Base-by-base conservation (phyloP, 2,888 invertebrate species). In the Aelia acuminata region DNA sequence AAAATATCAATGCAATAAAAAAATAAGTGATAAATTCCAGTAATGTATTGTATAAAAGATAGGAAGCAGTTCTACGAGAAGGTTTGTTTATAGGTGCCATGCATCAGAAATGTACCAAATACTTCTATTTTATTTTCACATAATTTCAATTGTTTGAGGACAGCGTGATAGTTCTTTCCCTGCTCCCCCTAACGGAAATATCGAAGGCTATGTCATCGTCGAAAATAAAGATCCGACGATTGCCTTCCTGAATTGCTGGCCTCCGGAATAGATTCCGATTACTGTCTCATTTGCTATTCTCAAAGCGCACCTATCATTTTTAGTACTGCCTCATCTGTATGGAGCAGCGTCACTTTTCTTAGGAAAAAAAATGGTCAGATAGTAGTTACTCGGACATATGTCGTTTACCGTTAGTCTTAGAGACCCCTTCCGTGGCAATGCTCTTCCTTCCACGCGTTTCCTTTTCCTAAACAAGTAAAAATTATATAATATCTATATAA, bases 221-320 rank as follows among this genome's bases (percentile, higher is more conserved):
- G 39, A 10, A 39, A 43, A 80, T 43, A 80, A 80, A 80, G 11
- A 80, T 43, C 22, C 39, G n/a, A 0, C 20, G 22, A 80, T n/a
- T 43, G 43, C 39, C 43, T 43, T 43, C 43, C 80, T 43, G 80
- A 80, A 80, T 43, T 43, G 80, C 22, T 43, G 80, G 80, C 80
- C 80, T 5, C 43, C 11, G 22, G 80, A 80, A 80, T 80, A 43
- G 80, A 80, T 80, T 43, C 80, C 43, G 80, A 80, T 80, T 43
- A 80, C 80, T n/a, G 80, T 43, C 80, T 31, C 80, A 43, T 80
- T 80, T 43, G 18, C 80, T 80, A 80, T 80, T 80, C 80, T n/a
- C 39, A 43, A 7, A n/a, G 80, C 80, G 80, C 39, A 80, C 80
- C 39, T 18, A 80, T 80, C 22, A 43, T 80, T 39, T 80, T 80